Base-by-base conservation (phyloP, 2,888 invertebrate species). In the Cotesia congregata region DNA sequence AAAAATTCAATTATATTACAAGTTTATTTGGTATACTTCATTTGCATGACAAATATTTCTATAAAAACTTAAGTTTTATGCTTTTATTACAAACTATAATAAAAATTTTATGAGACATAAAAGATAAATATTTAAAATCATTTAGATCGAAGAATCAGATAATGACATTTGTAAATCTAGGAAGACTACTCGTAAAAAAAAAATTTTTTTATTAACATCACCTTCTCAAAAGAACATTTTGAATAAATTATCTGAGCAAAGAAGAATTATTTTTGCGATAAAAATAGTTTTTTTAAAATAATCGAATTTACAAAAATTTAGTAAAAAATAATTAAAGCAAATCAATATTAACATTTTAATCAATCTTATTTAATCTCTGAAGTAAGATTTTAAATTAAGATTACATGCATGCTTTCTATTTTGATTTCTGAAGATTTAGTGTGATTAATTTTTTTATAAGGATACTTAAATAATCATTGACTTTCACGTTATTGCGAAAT, bases 81-180 rank as follows among this genome's bases (percentile, higher is more conserved):
- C 4, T 6, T 50, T 50, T 50, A 50, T 50, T 2, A 12, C 4
- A 50, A 30, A 2, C 12, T 50, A 50, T 50, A 50, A 50, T 12
- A 50, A 7, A 50, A 7, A 6, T 50, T 50, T 50, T 9, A 12
- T 12, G 1, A 50, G 12, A 12, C 50, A 50, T 50, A 50, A 4
- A 50, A 40, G 64, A 70, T 74, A 73, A 38, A 17, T 30, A 30
- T 30, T 30, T 30, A 30, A 30, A 30, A 30, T 30, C 30, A 30
- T 30, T 30, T 3, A 30, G 20, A 20, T 20, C 20, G 20, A 20
- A 20, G 20, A 20, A 20, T 20, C 20, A 20, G 20, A 20, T 20
- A 20, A 20, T 20, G 20, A 20, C 1, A 20, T 20, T 20, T 20
- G 20, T 2, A 20, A 20, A 20, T 30, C 30, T 30, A 30, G 30